These are phyloP conservation scores for Phalacrocorax brasilianus DNA, from an alignment of 2,113 vertebrate species.

Conservation along the genomic window DNA sequence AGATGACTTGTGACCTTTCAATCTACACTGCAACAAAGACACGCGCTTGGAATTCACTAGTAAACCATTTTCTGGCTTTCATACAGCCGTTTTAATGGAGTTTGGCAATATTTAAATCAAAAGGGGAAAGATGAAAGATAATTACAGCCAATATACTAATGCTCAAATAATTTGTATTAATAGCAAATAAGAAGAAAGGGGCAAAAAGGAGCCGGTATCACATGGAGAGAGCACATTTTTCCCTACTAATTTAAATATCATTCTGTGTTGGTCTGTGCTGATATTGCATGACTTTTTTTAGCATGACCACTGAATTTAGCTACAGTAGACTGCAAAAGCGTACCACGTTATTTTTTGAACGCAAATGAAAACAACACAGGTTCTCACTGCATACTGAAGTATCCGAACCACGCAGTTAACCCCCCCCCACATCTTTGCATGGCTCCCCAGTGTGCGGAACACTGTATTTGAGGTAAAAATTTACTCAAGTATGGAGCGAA, in stretches of 20 bases:
- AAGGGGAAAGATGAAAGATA: constrained; percentile 26
- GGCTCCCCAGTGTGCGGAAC: neutral
- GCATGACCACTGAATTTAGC: neutral
- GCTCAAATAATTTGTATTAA: constrained; percentile 40
- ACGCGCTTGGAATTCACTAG: neutral
- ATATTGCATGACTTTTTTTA: neutral
- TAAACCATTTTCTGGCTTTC: constrained; percentile 23
- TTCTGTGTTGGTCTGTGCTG: neutral
- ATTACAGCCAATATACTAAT: constrained; percentile 31
- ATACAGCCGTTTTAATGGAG: neutral
- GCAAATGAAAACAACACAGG: neutral
- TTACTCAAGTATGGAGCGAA: neutral
- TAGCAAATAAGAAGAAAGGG: constrained; percentile 19
- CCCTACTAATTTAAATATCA: neutral
- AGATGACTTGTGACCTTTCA: constrained; percentile 13
- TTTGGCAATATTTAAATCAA: constrained; percentile 49
- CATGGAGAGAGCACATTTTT: neutral
- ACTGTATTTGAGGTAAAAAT: neutral
- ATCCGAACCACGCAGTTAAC: neutral
- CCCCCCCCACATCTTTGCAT: neutral
- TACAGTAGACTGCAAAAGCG: neutral
- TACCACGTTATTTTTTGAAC: neutral
- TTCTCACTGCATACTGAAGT: neutral
- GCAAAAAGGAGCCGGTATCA: neutral
- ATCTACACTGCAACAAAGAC: neutral